Evolutionary conservation across 1,140 invertebrate genomes (phyloP).

Genomic region (Drosophila watanabei): DNA sequence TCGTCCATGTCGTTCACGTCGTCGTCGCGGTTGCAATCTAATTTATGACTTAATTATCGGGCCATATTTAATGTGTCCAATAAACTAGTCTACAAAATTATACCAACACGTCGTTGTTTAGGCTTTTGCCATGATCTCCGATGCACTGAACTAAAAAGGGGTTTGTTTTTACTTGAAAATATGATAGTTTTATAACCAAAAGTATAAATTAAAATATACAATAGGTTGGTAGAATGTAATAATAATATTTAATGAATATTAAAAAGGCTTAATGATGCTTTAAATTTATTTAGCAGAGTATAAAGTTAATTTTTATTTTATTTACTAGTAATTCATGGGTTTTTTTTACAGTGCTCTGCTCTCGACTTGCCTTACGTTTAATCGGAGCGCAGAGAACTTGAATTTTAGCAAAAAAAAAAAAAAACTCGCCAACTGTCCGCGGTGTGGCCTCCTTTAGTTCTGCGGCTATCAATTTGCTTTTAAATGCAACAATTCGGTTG

Average conservation of each 20-base stretch:
- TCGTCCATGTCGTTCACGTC: slow-evolving; percentile 70
- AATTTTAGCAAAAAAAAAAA: slow-evolving; percentile 61
- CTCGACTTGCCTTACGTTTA: slow-evolving; percentile 71
- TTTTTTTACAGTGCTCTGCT: slow-evolving; percentile 26
- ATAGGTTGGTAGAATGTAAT: no score
- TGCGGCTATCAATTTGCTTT: slow-evolving; percentile 85
- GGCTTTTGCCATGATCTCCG: slow-evolving; percentile 45
- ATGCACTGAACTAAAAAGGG: slow-evolving; percentile 7
- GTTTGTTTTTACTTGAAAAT: accelerated
- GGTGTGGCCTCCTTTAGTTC: slow-evolving; percentile 82
- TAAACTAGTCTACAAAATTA: slow-evolving; percentile 85
- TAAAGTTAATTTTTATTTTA: no score
- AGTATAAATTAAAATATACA: no score
- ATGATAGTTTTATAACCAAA: not conserved
- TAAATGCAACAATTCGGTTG: slow-evolving; percentile 84
- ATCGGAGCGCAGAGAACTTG: slow-evolving; percentile 64
- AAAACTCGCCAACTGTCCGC: slow-evolving; percentile 44
- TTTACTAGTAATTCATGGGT: no score
- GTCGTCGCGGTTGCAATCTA: slow-evolving; percentile 79
- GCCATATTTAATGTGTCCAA: slow-evolving; percentile 86
- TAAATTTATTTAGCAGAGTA: not conserved
- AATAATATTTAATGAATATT: no score
- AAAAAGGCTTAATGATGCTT: not conserved
- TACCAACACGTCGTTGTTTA: slow-evolving; percentile 84
- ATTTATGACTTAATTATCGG: slow-evolving; percentile 86